Evolutionary conservation across 2,888 invertebrate genomes (phyloP).

Genomic region (Rotaria sp.): DNA sequence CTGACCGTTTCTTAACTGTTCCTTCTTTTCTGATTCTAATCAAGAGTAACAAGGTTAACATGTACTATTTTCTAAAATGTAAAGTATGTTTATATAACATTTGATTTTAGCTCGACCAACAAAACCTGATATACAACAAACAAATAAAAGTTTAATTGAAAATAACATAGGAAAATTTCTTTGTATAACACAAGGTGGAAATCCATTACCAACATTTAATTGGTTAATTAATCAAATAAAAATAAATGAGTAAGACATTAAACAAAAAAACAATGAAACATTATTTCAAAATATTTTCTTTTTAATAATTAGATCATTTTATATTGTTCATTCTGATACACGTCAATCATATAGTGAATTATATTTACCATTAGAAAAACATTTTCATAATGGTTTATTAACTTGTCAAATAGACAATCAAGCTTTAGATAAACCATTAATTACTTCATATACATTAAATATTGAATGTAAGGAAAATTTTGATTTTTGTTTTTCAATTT

Average conservation of each 20-base stretch:
- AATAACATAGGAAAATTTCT: not conserved
- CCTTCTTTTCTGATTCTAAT: not conserved
- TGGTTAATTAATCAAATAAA: not conserved
- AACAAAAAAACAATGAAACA: no score
- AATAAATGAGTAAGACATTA: not conserved
- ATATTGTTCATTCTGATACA: not conserved
- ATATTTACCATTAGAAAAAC: not conserved
- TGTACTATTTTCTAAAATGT: not conserved
- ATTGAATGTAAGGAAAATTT: not conserved
- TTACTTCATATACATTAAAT: not conserved
- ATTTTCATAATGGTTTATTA: not conserved
- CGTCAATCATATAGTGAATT: constrained; percentile 12
- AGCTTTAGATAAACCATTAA: constrained; percentile 19
- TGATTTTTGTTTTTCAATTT: no score
- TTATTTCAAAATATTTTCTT: not conserved
- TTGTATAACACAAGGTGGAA: not conserved
- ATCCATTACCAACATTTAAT: constrained; percentile 19
- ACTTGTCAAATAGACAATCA: constrained; percentile 12
- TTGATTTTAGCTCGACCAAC: not conserved
- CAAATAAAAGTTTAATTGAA: not conserved
- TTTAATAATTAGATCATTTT: not conserved
- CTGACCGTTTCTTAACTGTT: not conserved
- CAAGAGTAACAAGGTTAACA: not conserved
- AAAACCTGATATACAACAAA: not conserved
- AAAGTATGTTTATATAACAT: not conserved